A percentile compares a stretch with the other conserved stretches of the same genome.
These are phyloP conservation scores for Gorsachius goisagi DNA, from an alignment of 2,113 vertebrate species.

Conservation along the genomic window DNA sequence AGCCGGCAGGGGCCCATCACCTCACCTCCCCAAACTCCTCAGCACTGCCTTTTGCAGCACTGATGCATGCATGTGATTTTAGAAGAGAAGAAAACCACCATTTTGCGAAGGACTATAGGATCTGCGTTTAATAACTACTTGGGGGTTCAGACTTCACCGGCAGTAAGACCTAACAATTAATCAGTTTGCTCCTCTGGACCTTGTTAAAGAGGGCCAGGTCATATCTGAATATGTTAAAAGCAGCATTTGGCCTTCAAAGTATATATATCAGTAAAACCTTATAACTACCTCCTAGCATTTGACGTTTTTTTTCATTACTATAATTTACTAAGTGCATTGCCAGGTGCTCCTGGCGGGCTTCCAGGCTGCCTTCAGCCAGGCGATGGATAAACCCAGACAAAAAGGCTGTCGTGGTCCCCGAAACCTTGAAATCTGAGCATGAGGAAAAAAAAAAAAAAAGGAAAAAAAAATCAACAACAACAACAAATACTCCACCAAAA, in stretches of 20 bases:
- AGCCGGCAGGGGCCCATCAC: accelerated
- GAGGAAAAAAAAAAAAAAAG: accelerated
- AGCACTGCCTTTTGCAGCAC: background rate
- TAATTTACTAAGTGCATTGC: conserved; percentile 41
- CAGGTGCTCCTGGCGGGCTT: conserved; percentile 26
- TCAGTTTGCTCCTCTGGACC: background rate
- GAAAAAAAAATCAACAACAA: accelerated
- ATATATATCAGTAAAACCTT: background rate
- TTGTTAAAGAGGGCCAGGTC: background rate
- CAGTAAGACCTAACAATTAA: background rate
- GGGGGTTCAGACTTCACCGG: background rate
- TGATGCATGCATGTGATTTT: accelerated
- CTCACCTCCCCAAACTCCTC: background rate
- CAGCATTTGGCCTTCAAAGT: conserved; percentile 1
- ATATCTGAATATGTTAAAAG: conserved; percentile 27
- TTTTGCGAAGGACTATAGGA: background rate
- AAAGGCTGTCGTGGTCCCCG: background rate
- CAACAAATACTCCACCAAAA: background rate
- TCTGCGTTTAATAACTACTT: background rate
- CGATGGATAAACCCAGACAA: background rate
- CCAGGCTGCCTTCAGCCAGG: conserved; percentile 10
- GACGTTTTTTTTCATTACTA: conserved; percentile 18
- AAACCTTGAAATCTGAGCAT: background rate
- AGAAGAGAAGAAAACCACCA: background rate
- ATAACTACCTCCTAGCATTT: background rate